A percentile compares a stretch with the other conserved stretches of the same genome.
Conservation (phyloP, 2,797 vertebrate genomes). For the Molossus alvarezi region DNA sequence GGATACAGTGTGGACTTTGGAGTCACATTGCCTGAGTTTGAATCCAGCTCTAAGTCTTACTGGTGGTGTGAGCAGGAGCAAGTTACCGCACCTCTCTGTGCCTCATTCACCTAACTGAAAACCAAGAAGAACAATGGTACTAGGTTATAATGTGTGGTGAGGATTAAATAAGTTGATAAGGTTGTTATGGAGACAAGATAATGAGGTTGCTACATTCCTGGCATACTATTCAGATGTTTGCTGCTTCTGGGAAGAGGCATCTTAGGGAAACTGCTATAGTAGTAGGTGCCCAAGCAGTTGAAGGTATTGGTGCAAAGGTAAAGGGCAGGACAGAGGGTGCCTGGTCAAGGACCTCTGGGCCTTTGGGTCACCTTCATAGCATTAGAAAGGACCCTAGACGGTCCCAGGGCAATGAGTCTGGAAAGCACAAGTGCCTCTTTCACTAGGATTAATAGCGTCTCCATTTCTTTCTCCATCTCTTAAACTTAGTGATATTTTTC, state of each 20-base stretch:
- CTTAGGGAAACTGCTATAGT: not conserved
- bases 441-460: not conserved
- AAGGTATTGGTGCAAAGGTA: not conserved
- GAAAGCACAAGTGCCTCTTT: not conserved
- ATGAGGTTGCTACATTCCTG: not conserved
- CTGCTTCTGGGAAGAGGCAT: not conserved
- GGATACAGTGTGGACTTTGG: conserved; percentile 60
- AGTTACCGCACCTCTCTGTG: not conserved
- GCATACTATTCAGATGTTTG: not conserved
- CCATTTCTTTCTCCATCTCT: not conserved
- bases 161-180: not conserved
- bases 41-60: not conserved
- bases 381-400: not conserved
- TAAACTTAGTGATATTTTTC: not conserved
- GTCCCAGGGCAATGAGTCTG: not conserved
- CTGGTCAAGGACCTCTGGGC: not conserved
- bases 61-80: not conserved
- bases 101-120: not conserved
- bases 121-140: not conserved
- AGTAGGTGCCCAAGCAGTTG: not conserved
- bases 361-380: not conserved
- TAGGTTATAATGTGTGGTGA: not conserved
- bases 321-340: not conserved
- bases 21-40: not conserved
- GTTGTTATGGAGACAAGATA: not conserved